Evolutionary conservation across 2,888 invertebrate genomes (phyloP).

Genomic region (Standfussiana lucernea): DNA sequence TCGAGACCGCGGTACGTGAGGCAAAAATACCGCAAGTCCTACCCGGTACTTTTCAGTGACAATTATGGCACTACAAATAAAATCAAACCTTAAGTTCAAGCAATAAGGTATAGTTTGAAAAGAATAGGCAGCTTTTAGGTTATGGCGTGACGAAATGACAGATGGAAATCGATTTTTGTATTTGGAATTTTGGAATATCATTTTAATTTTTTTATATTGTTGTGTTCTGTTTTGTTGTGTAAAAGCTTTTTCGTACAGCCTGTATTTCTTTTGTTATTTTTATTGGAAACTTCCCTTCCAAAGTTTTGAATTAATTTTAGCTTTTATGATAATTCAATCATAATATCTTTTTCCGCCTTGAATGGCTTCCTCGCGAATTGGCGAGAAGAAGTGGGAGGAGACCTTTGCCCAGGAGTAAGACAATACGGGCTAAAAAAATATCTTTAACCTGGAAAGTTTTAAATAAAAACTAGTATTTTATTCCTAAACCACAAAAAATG

Average conservation of each 20-base stretch:
- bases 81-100: conserved; percentile 39
- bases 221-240: conserved; percentile 30
- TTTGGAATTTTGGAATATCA: conserved; percentile 59
- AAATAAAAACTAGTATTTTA: neutral
- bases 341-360: no score
- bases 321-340: no score
- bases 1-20: conserved; percentile 84
- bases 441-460: neutral
- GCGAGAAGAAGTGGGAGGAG: no score
- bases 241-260: neutral
- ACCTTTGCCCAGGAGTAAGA: no score
- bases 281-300: neutral
- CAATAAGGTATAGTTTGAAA: conserved; percentile 22
- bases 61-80: conserved; percentile 64
- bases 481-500: neutral
- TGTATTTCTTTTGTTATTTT: neutral
- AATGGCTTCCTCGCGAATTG: no score
- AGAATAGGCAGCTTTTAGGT: conserved; percentile 27
- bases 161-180: conserved; percentile 69
- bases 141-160: conserved; percentile 68
- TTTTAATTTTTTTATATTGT: conserved; percentile 13
- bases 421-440: no score
- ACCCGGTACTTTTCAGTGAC: conserved; percentile 69
- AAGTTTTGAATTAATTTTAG: neutral
- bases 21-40: conserved; percentile 83